phyloP scores from a whole-genome alignment of 2,797 vertebrate genomes.

The Eremophila alpestris region DNA sequence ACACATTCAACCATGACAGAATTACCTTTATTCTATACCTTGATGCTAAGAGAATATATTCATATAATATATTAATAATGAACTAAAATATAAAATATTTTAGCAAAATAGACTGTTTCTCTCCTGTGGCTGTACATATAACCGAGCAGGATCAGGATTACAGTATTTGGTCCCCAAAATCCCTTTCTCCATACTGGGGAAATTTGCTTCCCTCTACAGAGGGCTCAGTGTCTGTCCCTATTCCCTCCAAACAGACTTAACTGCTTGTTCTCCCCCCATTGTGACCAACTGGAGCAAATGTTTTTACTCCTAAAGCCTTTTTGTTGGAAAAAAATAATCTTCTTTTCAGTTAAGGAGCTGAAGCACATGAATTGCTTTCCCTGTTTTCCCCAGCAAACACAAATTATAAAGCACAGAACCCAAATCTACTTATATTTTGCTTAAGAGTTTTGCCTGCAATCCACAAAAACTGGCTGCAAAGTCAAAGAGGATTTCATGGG shows the following conservation, averaged over 20 bases:
- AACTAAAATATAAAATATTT: background rate
- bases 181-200: background rate
- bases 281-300: background rate
- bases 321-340: background rate
- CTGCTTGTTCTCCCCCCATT: background rate
- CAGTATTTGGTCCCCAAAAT: background rate
- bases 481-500: constrained; percentile 5
- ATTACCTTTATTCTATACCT: background rate
- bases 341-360: background rate
- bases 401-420: background rate
- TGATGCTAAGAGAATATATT: background rate
- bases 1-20: background rate
- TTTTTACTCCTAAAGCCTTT: background rate
- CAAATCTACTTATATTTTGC: constrained; percentile 16
- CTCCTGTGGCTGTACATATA: background rate
- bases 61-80: background rate
- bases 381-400: background rate
- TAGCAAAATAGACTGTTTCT: background rate
- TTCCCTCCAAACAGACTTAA: background rate
- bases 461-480: background rate
- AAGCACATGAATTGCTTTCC: background rate
- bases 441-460: background rate
- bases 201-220: background rate
- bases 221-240: background rate
- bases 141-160: background rate